Base-by-base conservation (phyloP, 2,797 vertebrate genomes). In the Halcyon badia region DNA sequence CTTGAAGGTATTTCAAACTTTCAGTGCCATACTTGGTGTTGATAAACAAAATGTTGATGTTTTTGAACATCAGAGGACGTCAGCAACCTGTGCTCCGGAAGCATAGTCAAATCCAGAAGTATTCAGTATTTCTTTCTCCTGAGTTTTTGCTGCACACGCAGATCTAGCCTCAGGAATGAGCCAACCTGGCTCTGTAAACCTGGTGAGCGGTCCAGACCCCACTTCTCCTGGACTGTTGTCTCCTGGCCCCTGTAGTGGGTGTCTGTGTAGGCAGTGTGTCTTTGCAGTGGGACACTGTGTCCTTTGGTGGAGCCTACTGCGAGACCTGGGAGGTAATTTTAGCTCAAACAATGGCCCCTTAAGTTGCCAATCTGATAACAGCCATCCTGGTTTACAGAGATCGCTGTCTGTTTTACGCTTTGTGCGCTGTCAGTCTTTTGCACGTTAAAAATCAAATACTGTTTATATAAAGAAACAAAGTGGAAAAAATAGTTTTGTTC, bases 311-410 rank as follows among this genome's bases (percentile, higher is more conserved):
- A 94, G 31, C 7, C 1, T 83, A 61, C 57, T 4, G 51, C 14
- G 6, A 91, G 72, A 93, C 62, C 21, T 33, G 42, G 72, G 88
- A 90, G 83, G 22, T 93, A 93, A 93, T 93, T 95, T 96, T 97
- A 89, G 89, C 83, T 81, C 72, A 75, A 54, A 97, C 96, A 97
- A 96, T 96, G 57, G 75, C 81, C 83, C 89, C 11, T 14, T 51
- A 6, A 4, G 10, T 24, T 86, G 96, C 94, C 96, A 44, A 97
- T 96, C 94, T 96, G 94, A 96, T 97, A 97, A 73, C 33, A 39
- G 41, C 48, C 68, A 81, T 96, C 90, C 96, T 89, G 90, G 71
- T 90, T 80, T 86, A 73, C 3, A 0, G 86, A 95, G 94, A 96
- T 95, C 4, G 0, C 71, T 71, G 75, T 96, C 93, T 94, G 3